A percentile compares a stretch with the other conserved stretches of the same genome.
Conservation (phyloP, 2,113 vertebrate genomes). For the Eubucco bourcierii region DNA sequence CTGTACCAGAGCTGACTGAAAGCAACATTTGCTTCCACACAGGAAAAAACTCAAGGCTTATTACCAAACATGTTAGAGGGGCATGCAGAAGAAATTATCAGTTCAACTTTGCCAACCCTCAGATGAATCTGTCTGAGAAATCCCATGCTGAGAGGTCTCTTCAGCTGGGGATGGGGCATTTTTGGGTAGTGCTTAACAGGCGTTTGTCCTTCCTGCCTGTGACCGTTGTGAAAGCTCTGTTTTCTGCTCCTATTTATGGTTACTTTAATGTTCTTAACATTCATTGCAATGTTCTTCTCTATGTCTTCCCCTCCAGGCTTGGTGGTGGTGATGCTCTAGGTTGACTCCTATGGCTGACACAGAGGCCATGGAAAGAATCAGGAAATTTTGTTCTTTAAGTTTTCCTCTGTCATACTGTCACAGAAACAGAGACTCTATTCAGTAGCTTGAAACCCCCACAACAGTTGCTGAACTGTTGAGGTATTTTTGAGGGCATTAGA, state of each 20-base stretch:
- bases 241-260: not conserved
- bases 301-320: not conserved
- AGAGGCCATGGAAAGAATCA: not conserved
- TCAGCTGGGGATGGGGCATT: not conserved
- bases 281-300: not conserved
- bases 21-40: not conserved
- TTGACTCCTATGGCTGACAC: rapidly evolving
- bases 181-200: not conserved
- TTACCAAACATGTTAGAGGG: not conserved
- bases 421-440: not conserved
- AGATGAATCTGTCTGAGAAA: not conserved
- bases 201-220: not conserved
- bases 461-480: not conserved
- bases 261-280: not conserved
- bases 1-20: not conserved
- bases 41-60: not conserved
- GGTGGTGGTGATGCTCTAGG: not conserved
- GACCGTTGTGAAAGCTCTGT: not conserved
- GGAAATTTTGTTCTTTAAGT: not conserved
- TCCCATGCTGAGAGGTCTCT: not conserved
- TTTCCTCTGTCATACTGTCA: not conserved
- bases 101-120: not conserved
- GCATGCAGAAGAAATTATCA: not conserved
- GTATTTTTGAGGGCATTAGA: not conserved
- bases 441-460: not conserved